Conservation (phyloP, 2,888 invertebrate genomes). For the Tenthredo distinguenda region DNA sequence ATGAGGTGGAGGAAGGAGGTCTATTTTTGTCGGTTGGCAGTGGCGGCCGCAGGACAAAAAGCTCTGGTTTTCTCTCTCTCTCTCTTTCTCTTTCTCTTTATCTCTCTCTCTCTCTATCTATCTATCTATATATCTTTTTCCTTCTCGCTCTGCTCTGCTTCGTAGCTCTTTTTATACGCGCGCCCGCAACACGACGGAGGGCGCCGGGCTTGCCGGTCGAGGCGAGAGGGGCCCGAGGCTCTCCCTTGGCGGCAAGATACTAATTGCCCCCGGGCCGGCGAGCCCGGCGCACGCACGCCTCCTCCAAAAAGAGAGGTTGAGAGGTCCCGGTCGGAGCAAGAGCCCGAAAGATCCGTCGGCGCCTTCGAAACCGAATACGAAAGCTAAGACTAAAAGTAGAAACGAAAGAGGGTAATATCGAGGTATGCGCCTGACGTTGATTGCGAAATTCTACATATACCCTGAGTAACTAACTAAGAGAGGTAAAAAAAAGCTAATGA, state of each 20-base stretch:
- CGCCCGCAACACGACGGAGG: constrained; percentile 55
- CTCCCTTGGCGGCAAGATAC: constrained; percentile 76
- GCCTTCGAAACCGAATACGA: not conserved
- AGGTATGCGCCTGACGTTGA: not conserved
- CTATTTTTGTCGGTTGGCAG: constrained; percentile 75
- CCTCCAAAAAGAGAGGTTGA: constrained; percentile 17
- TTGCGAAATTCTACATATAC: not conserved
- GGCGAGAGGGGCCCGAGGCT: constrained; percentile 61
- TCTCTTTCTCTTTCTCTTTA: constrained; percentile 54
- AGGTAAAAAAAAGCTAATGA: not conserved
- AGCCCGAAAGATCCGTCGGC: constrained; percentile 6
- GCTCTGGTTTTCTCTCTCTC: constrained; percentile 69
- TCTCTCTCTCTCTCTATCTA: constrained; percentile 55
- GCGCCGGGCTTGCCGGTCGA: constrained; percentile 59
- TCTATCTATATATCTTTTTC: constrained; percentile 41
- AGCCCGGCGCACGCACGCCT: constrained; percentile 48
- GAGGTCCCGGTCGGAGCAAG: constrained; percentile 21
- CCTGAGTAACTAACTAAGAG: not conserved
- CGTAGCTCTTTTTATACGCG: constrained; percentile 54
- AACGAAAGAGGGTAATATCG: not conserved
- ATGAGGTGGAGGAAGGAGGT: constrained; percentile 60
- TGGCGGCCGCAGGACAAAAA: constrained; percentile 74
- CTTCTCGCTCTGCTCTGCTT: not conserved
- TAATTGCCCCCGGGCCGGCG: constrained; percentile 73
- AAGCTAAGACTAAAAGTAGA: not conserved